Evolutionary conservation across 2,113 vertebrate genomes (phyloP).

Genomic region (Rhizomys pruinosus): DNA sequence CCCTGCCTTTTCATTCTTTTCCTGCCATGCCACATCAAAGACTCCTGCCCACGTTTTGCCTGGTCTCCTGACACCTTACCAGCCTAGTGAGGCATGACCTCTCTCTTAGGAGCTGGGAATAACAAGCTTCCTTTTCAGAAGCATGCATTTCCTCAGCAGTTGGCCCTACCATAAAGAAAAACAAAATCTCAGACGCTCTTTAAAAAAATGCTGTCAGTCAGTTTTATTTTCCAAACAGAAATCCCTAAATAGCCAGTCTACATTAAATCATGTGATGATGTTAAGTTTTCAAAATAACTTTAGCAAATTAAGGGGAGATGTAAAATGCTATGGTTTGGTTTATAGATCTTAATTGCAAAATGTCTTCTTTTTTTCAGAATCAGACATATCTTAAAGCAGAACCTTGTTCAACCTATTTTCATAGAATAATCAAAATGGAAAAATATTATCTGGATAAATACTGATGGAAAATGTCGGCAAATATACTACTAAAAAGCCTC

Average conservation of each 20-base stretch:
- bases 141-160: neutral
- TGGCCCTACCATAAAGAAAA: neutral
- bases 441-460: neutral
- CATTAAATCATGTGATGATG: neutral
- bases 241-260: neutral
- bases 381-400: neutral
- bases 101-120: neutral
- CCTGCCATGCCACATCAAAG: neutral
- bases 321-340: neutral
- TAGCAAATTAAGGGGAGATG: neutral
- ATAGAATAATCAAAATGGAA: neutral
- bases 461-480: neutral
- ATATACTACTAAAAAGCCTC: neutral
- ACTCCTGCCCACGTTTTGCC: neutral
- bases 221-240: neutral
- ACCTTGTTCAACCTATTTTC: neutral
- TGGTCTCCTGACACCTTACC: neutral
- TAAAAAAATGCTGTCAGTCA: neutral
- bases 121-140: neutral
- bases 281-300: neutral
- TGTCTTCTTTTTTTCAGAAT: neutral
- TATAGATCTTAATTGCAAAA: neutral
- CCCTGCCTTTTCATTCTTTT: neutral
- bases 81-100: accelerated
- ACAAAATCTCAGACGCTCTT: neutral